Evolutionary conservation across 2,113 vertebrate species (phyloP), one percentile per base, ranked within the genome.

Genomic region (Sylvicapra grimmia): DNA sequence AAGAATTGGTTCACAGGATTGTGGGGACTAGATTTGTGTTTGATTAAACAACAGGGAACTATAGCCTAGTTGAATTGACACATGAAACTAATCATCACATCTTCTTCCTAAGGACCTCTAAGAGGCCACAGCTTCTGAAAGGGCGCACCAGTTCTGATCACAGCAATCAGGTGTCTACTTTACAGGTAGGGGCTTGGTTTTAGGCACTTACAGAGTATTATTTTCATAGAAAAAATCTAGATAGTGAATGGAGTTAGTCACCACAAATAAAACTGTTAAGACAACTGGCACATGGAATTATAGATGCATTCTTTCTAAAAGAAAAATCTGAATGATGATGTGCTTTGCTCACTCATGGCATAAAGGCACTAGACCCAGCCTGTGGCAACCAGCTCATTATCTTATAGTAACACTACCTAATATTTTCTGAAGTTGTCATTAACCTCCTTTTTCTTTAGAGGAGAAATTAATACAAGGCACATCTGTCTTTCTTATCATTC

Each of bases 371-470:
- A 87, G 89, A 33, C 82, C 56, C 56, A 91, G 77, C n/a, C 90
- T 21, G 44, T 33, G 90, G 75, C 95, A 93, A 86, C 96, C 94
- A 94, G 33, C 80, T 96, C 53, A 92, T 93, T 98, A 90, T 89
- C 89, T 94, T 95, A 61, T 18, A 86, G 54, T 65, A 95, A 94
- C 19, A 63, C 36, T 84, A 65, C 92, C 14, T 58, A 89, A 84
- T 84, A 89, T 86, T 87, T 93, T 89, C 91, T 93, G 58, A 59
- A 92, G 79, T 84, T 80, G 88, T 92, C 72, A 85, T 93, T 94
- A 97, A 96, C 79, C 77, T 95, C 86, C 88, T 87, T 89, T 95
- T 61, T 88, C 31, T 85, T 89, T 86, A 61, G 85, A 95, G 83
- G 56, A 95, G 77, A 94, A 86, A 93, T 86, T 96, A 95, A 93